Evolutionary conservation across 2,797 vertebrate genomes (phyloP).

Genomic region (Botia almorhae): DNA sequence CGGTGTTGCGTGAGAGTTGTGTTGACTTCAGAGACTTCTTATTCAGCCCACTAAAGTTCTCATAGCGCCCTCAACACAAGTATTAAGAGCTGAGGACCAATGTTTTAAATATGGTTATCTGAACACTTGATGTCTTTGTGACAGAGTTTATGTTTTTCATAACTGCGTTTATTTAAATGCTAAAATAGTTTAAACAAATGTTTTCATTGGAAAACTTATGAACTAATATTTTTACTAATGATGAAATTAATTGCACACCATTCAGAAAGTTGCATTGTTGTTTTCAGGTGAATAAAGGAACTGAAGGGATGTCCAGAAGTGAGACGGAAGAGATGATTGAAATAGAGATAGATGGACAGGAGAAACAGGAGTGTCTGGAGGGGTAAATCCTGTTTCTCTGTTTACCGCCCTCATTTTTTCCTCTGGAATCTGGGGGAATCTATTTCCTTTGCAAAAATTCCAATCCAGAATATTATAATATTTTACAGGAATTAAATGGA

Average conservation of each 20-base stretch:
- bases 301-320: conserved; percentile 93
- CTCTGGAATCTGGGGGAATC: too few relatives aligned
- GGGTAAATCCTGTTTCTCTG: conserved; percentile 67
- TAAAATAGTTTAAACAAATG: too few relatives aligned
- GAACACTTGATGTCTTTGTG: background rate
- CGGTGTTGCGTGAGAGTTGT: conserved; percentile 56
- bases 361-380: conserved; percentile 82
- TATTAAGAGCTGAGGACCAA: too few relatives aligned
- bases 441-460: too few relatives aligned
- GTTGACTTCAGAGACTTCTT: conserved; percentile 41
- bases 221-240: background rate
- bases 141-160: background rate
- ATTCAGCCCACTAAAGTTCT: background rate
- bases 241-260: background rate
- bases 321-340: conserved; percentile 98
- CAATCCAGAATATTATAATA: too few relatives aligned
- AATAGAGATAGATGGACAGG: conserved; percentile 97
- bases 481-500: too few relatives aligned
- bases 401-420: background rate
- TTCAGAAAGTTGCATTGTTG: background rate
- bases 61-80: background rate
- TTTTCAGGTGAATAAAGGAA: conserved; percentile 30
- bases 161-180: background rate
- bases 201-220: too few relatives aligned
- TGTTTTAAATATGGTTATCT: background rate